Base-by-base conservation (phyloP, 2,888 invertebrate genomes). In the Argynnis bischoffii region DNA sequence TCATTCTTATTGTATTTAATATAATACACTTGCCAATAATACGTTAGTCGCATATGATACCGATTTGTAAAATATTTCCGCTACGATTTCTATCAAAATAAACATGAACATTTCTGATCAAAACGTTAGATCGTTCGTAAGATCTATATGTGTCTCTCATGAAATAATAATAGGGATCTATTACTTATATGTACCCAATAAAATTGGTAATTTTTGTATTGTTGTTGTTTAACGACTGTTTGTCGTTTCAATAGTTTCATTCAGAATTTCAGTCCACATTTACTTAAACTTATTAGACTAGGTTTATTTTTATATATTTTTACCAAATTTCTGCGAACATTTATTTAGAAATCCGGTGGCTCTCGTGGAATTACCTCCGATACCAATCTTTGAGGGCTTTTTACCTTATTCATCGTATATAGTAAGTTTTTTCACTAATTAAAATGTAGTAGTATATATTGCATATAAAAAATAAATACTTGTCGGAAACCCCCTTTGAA, bases 1-100 rank as follows among this genome's bases (percentile, higher is more conserved):
- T 26, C 57, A n/a, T 47, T 11, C 21, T n/a, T 26, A 46, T 15
- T 8, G 14, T 57, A 57, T 47, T 26, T 57, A 47, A n/a, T 26
- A 35, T 35, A 35, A 59, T 26, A 48, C 47, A 59, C n/a, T 47
- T n/a, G 57, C 57, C 57, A 65, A 67, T 57, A 64, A 67, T 61
- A 64, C 57, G 57, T 51, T 18, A 46, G 53, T 53, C 53, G 57
- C 14, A 48, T 1, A 56, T 15, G 35, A 31, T 16, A 46, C 16
- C 21, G 57, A 67, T 64, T 67, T 67, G 64, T 59, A 59, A 64
- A 67, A 59, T 56, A 47, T 54, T 67, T 67, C 67, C 64, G 67
- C 16, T 18, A 21, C 26, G 15, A 48, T 57, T 57, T 63, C 21
- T 41, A 67, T 63, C 18, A 50, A 63, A 67, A 63, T 57, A 59